A percentile compares a stretch with the other conserved stretches of the same genome.
Evolutionary conservation across 2,797 vertebrate genomes (phyloP).

Genomic region (Coracias cyanogaster): DNA sequence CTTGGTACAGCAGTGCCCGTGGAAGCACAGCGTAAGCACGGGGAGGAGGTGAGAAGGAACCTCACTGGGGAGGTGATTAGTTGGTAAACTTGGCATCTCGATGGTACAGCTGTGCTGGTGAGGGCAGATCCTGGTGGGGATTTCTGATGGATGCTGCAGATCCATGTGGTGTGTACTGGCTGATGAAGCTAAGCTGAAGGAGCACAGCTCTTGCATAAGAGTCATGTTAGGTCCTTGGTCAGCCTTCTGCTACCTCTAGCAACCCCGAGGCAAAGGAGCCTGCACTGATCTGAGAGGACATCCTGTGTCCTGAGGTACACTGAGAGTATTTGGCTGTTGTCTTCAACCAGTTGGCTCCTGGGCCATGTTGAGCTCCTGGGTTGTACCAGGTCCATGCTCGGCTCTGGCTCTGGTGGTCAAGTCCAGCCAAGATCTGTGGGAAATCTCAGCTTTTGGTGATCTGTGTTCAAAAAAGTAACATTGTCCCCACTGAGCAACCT

Average conservation of each 20-base stretch:
- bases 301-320: background rate
- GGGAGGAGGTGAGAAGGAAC: background rate
- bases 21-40: background rate
- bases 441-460: background rate
- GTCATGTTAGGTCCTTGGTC: background rate
- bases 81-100: background rate
- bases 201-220: background rate
- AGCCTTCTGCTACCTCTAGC: background rate
- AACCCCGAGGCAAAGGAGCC: background rate
- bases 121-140: too few relatives aligned
- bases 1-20: background rate
- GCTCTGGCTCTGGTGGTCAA: background rate
- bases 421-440: background rate
- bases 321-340: background rate
- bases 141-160: background rate
- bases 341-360: background rate
- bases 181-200: background rate
- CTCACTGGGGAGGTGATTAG: background rate
- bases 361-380: background rate
- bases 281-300: rapidly evolving
- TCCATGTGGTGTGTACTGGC: background rate
- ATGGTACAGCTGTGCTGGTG: background rate
- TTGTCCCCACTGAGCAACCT: background rate
- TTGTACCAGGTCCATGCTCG: background rate
- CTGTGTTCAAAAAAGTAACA: background rate